phyloP scores from a whole-genome alignment of 1,140 invertebrate species.

The Caerostris extrusa region DNA sequence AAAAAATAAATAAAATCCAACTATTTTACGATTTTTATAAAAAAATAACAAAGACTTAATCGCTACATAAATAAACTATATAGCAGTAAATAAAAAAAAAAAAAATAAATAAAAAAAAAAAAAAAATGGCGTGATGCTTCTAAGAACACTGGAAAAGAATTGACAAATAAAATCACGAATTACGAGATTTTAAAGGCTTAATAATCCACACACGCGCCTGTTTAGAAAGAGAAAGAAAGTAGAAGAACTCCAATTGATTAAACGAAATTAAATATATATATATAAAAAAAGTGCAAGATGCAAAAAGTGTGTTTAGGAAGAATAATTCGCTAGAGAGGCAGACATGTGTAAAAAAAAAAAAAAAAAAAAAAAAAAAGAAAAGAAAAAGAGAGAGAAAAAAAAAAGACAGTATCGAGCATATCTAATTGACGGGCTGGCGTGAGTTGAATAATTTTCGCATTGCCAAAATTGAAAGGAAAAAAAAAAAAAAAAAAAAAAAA shows the following conservation, averaged over 20 bases:
- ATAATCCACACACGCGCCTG: background rate
- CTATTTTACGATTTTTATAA: too few relatives aligned
- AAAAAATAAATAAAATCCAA: too few relatives aligned
- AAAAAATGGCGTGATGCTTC: too few relatives aligned
- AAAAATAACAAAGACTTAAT: too few relatives aligned
- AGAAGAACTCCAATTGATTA: background rate
- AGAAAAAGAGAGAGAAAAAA: background rate
- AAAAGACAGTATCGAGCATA: conserved; percentile 42
- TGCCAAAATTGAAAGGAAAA: conserved; percentile 55
- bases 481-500: conserved; percentile 33
- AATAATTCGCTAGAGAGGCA: conserved; percentile 9
- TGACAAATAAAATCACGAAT: background rate
- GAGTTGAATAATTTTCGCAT: conserved; percentile 57
- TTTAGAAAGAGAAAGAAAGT: background rate
- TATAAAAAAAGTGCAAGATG: background rate
- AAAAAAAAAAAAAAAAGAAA: too few relatives aligned
- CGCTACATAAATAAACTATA: too few relatives aligned
- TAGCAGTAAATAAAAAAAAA: too few relatives aligned
- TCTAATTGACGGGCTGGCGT: conserved; percentile 56
- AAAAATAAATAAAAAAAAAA: too few relatives aligned
- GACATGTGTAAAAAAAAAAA: conserved; percentile 44
- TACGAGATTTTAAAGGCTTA: conserved; percentile 1
- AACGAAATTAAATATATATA: conserved; percentile 26
- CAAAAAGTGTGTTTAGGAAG: conserved; percentile 7
- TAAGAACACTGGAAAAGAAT: background rate